Conservation (phyloP, 1,140 invertebrate species). For the Pseudomyrmex sp. region DNA sequence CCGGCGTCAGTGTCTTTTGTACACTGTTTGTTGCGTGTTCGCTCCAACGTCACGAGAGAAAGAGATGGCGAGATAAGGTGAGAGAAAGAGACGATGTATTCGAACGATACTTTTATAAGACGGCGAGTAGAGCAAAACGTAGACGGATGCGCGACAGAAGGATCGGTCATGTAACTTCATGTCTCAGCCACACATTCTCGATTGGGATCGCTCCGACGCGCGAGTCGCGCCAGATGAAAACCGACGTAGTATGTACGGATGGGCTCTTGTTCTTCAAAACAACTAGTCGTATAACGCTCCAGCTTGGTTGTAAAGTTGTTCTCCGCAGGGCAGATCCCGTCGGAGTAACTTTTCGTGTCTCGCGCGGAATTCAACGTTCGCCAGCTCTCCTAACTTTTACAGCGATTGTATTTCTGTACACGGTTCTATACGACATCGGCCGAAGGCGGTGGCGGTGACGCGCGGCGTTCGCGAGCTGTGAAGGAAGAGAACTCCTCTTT, state of each 20-base stretch:
- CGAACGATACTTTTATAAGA: neutral
- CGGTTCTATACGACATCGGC: neutral
- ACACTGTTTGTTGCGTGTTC: constrained; percentile 33
- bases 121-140: no score
- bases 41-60: constrained; percentile 16
- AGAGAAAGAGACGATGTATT: constrained; percentile 7
- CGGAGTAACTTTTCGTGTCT: constrained; percentile 54
- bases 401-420: constrained; percentile 31
- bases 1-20: constrained; percentile 38
- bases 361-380: constrained; percentile 4
- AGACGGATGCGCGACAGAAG: neutral
- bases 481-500: constrained; percentile 34
- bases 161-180: neutral
- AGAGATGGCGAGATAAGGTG: constrained; percentile 9
- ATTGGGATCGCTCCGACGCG: neutral
- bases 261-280: constrained; percentile 34
- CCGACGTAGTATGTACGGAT: neutral
- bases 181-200: neutral
- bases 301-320: constrained; percentile 38
- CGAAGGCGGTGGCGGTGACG: neutral
- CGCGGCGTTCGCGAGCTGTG: constrained; percentile 13
- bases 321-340: neutral
- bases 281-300: constrained; percentile 38
- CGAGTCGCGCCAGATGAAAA: neutral
- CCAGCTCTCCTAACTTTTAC: constrained; percentile 7